These are phyloP conservation scores for Anthoptus insignis DNA, from an alignment of 2,888 invertebrate species.

Conservation along the genomic window DNA sequence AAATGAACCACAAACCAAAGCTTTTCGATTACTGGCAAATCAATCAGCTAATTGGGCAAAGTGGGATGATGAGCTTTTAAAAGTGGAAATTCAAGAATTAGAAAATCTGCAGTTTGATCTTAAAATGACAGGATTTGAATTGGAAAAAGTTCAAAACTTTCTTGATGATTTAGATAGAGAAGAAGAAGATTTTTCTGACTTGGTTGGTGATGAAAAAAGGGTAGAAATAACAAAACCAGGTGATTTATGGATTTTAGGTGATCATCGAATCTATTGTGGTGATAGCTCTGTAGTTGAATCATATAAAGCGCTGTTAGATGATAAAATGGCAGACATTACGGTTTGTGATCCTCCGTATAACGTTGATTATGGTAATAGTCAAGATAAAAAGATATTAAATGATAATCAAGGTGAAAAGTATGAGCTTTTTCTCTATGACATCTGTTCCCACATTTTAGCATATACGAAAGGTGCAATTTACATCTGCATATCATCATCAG, in stretches of 20 bases:
- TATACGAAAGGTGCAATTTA: conserved; percentile 20
- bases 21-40: conserved; percentile 29
- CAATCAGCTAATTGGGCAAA: conserved; percentile 26
- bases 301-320: conserved; percentile 14
- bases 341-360: conserved; percentile 26
- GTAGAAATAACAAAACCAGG: conserved; percentile 23
- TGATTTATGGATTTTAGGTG: conserved; percentile 20
- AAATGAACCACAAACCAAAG: conserved; percentile 31
- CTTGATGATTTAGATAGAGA: conserved; percentile 22
- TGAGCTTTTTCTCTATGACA: conserved; percentile 17
- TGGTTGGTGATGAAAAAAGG: conserved; percentile 7
- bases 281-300: conserved; percentile 20
- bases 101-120: conserved; percentile 27
- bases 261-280: conserved; percentile 21
- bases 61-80: conserved; percentile 32
- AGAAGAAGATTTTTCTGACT: conserved; percentile 19
- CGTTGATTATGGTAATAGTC: conserved; percentile 26
- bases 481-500: conserved; percentile 21
- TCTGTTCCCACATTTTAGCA: conserved; percentile 18
- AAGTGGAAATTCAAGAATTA: conserved; percentile 27
- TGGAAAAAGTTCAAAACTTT: conserved; percentile 15
- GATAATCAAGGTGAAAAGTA: conserved; percentile 22
- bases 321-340: conserved; percentile 23
- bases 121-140: conserved; percentile 19
- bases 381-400: conserved; percentile 23